Base-by-base conservation (phyloP, 2,888 invertebrate genomes). In the Desoria tigrina region DNA sequence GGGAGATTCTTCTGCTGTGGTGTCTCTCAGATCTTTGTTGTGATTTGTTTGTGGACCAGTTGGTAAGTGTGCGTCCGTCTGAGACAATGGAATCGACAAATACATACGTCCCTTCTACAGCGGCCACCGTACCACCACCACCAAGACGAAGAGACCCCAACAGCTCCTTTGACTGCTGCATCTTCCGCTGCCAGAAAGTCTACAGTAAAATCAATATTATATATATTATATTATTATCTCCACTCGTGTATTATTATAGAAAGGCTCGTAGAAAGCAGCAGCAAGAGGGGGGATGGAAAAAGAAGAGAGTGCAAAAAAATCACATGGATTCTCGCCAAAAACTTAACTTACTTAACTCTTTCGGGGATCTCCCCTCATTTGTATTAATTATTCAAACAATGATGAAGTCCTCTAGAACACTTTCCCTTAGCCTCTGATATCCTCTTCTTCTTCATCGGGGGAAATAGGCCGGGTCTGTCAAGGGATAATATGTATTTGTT, bases 171-270 rank as follows among this genome's bases (percentile, higher is more conserved):
- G 21, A 45, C n/a, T 55, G 32, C 50, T 59, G 63, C 56, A 61
- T 69, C 66, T 66, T 66, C 58, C 37, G 69, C 66, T 69, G 69
- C 69, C 69, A 69, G 69, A 51, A 49, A 49, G 69, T 69, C 69
- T 66, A 32, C 26, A 51, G 39, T 42, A 66, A 69, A 69, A 69
- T 69, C 69, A 63, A 69, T 69, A 69, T 58, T 32, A 32, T 32
- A 32, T 32, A 32, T 32, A 32, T 32, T 32, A 32, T 32, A 32
- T 32, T 32, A 32, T 32, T 32, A 32, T 32, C 4, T 11, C 32
- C 32, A 7, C 32, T n/a, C n/a, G n/a, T 32, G 32, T 32, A 32
- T 32, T 32, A 32, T 32, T 32, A 32, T 32, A 32, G 32, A 32
- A 32, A n/a, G n/a, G n/a, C n/a, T n/a, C n/a, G n/a, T n/a, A n/a